Conservation (phyloP, 1,140 invertebrate species). For the Trinorchestia longiramus region DNA sequence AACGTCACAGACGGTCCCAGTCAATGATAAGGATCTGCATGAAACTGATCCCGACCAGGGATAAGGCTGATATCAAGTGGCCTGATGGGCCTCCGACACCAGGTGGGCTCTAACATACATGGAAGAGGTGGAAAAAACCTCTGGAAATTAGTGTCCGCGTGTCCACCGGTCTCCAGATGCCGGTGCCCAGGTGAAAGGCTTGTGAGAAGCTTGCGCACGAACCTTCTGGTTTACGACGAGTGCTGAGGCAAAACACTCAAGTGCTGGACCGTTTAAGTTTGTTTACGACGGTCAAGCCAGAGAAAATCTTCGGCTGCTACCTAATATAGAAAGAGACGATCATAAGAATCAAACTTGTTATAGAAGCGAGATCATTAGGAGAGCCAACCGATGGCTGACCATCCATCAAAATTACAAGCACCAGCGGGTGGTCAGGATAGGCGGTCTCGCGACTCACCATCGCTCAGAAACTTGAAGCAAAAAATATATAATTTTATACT, state of each 20-base stretch:
- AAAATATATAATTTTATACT: conserved; percentile 53
- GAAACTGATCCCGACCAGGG: neutral
- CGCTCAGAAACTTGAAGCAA: conserved; percentile 23
- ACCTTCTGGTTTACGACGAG: conserved; percentile 15
- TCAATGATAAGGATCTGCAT: conserved; percentile 27
- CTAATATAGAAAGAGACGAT: conserved; percentile 44
- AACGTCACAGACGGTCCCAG: conserved; percentile 27
- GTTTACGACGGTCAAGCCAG: neutral
- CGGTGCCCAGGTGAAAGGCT: neutral
- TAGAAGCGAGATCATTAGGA: conserved; percentile 51
- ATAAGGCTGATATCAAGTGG: conserved; percentile 49
- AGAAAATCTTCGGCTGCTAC: conserved; percentile 50
- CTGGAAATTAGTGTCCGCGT: conserved; percentile 48
- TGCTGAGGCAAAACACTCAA: neutral
- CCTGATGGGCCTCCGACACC: conserved; percentile 26
- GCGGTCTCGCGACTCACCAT: conserved; percentile 41
- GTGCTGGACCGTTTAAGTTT: conserved; percentile 30
- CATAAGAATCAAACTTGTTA: conserved; percentile 55
- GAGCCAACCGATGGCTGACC: conserved; percentile 51
- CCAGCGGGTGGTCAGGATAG: conserved; percentile 50
- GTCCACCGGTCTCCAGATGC: conserved; percentile 48
- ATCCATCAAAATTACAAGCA: conserved; percentile 55
- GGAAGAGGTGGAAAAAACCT: conserved; percentile 42
- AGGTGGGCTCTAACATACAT: conserved; percentile 42
- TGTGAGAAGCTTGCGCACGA: conserved; percentile 7